Evolutionary conservation across 2,797 vertebrate species (phyloP).

Genomic region (Notoglanidium macrostoma): DNA sequence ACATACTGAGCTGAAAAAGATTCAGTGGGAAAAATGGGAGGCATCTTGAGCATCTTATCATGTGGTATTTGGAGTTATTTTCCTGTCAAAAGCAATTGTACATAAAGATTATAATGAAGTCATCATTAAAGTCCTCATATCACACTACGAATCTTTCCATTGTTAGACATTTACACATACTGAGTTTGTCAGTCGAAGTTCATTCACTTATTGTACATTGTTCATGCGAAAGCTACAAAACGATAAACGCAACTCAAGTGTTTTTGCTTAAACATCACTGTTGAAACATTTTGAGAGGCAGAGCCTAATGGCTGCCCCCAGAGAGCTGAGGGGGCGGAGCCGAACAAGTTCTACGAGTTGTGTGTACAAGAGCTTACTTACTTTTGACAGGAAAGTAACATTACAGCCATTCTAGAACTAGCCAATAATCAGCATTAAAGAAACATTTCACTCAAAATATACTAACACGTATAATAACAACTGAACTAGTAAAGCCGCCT

Average conservation of each 20-base stretch:
- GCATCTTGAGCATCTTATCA: background rate
- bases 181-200: background rate
- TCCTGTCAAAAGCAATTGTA: background rate
- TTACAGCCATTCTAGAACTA: background rate
- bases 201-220: background rate
- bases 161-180: background rate
- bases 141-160: background rate
- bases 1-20: background rate
- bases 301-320: background rate
- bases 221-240: background rate
- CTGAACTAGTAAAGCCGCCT: background rate
- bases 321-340: background rate
- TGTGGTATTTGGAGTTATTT: background rate
- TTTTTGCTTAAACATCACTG: background rate
- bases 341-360: background rate
- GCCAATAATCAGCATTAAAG: background rate
- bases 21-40: background rate
- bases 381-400: slow-evolving; percentile 15
- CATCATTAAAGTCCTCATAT: background rate
- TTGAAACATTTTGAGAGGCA: background rate
- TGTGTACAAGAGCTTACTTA: background rate
- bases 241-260: background rate
- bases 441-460: background rate
- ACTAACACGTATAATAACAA: background rate
- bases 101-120: background rate